phyloP scores from a whole-genome alignment of 2,797 vertebrate species.

The Melanotaenia nigrans region DNA sequence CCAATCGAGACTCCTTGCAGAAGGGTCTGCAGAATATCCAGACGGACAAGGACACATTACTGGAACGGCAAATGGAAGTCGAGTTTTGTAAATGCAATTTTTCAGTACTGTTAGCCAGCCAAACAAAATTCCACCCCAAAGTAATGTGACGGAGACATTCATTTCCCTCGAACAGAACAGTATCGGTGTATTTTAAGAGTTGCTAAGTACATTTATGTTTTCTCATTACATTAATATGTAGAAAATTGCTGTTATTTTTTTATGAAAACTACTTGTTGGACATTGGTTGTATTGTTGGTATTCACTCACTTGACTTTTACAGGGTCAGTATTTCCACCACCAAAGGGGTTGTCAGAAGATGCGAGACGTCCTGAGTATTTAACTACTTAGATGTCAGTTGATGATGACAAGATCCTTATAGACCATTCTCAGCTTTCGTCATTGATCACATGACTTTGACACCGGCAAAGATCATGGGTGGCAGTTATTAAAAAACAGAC shows the following conservation, averaged over 20 bases:
- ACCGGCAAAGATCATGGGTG: too few relatives aligned
- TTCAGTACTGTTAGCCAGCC: background rate
- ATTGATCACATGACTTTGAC: too few relatives aligned
- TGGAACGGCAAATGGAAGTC: background rate
- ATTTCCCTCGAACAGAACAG: background rate
- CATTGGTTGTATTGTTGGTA: too few relatives aligned
- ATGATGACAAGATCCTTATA: too few relatives aligned
- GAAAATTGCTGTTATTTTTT: background rate
- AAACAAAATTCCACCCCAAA: conserved; percentile 16
- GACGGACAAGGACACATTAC: conserved; percentile 13
- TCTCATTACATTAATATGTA: background rate
- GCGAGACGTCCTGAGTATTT: too few relatives aligned
- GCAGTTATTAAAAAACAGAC: too few relatives aligned
- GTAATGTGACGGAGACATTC: background rate
- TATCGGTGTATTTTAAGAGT: background rate
- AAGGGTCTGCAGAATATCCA: conserved; percentile 25
- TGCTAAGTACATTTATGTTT: background rate
- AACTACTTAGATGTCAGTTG: too few relatives aligned
- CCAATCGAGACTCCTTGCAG: background rate
- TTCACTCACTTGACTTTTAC: too few relatives aligned
- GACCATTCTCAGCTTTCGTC: too few relatives aligned
- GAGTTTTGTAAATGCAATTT: background rate
- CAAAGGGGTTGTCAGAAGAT: too few relatives aligned
- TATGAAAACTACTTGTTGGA: too few relatives aligned
- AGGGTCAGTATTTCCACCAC: too few relatives aligned